These are phyloP conservation scores for Tipula lateralis DNA, from an alignment of 2,888 invertebrate species.

Conservation along the genomic window DNA sequence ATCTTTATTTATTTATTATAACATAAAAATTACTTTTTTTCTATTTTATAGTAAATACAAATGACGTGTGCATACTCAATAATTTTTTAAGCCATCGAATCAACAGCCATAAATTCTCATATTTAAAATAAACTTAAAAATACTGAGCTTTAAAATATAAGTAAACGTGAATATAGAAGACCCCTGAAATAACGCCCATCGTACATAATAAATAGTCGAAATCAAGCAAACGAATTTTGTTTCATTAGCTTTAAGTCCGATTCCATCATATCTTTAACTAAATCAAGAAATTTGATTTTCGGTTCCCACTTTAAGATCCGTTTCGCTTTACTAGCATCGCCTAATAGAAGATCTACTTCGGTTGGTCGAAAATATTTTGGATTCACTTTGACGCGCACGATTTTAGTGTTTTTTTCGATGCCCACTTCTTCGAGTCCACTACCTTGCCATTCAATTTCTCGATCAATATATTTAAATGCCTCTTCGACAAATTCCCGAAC, in stretches of 20 bases:
- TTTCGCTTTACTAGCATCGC: constrained; percentile 91
- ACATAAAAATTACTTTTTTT: neutral
- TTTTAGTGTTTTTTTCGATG: constrained; percentile 63
- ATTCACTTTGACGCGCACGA: constrained; percentile 81
- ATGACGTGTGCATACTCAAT: neutral
- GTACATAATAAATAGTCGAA: neutral
- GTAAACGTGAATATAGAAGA: neutral
- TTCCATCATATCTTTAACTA: constrained; percentile 93
- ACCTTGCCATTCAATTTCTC: constrained; percentile 83
- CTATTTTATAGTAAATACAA: neutral
- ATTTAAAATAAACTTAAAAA: neutral
- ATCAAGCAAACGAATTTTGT: constrained; percentile 79
- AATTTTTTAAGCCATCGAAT: neutral
- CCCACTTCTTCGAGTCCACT: constrained; percentile 72
- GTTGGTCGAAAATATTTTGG: constrained; percentile 95
- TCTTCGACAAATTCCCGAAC: constrained; percentile 94
- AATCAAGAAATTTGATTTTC: constrained; percentile 70
- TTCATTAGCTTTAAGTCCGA: constrained; percentile 89
- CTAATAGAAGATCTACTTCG: constrained; percentile 90
- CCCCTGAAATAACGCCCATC: neutral
- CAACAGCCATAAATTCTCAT: neutral
- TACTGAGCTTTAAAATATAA: constrained; percentile 2
- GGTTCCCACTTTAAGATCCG: constrained; percentile 83
- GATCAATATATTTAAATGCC: constrained; percentile 78
- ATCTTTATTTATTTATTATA: neutral